A percentile compares a stretch with the other conserved stretches of the same genome.
Conservation (phyloP, 1,140 invertebrate genomes). For the Drosophila pruinosa region DNA sequence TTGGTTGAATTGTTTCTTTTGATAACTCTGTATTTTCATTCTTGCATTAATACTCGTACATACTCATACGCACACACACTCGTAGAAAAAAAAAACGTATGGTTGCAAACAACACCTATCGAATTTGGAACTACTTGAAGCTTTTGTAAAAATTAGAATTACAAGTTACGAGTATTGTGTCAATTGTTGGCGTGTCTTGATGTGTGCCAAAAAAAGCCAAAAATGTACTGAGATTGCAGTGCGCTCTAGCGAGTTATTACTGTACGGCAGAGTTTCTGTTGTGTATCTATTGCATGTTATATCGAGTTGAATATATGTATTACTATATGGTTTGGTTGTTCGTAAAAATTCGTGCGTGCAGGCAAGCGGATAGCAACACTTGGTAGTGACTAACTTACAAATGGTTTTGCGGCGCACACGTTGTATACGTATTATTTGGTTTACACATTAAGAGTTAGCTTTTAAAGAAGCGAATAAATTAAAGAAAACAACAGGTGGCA, state of each 20-base stretch:
- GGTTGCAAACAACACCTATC: conserved; percentile 37
- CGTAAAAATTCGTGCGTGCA: conserved; percentile 54
- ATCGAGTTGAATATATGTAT: conserved; percentile 7
- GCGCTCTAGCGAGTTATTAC: conserved; percentile 60
- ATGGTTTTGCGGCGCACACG: conserved; percentile 58
- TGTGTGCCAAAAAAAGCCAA: conserved; percentile 63
- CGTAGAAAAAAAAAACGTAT: conserved; percentile 6
- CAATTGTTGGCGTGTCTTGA: conserved; percentile 35
- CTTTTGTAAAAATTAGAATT: conserved; percentile 4
- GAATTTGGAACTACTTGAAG: conserved; percentile 45
- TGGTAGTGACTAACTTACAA: conserved; percentile 60
- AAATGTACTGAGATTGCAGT: conserved; percentile 63
- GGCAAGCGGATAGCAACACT: conserved; percentile 61
- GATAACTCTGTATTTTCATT: conserved; percentile 59
- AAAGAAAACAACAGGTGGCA: conserved; percentile 33
- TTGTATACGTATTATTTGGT: conserved; percentile 75
- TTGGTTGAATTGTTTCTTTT: conserved; percentile 36
- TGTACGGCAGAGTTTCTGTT: conserved; percentile 54
- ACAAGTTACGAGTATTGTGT: conserved; percentile 22
- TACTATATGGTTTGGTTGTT: conserved; percentile 22
- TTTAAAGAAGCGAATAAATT: conserved; percentile 35
- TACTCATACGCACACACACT: conserved; percentile 43
- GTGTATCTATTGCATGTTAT: conserved; percentile 19
- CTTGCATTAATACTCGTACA: conserved; percentile 9
- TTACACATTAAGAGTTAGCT: conserved; percentile 70